Base-by-base conservation (phyloP, 2,888 invertebrate species). In the Encarsia formosa region DNA sequence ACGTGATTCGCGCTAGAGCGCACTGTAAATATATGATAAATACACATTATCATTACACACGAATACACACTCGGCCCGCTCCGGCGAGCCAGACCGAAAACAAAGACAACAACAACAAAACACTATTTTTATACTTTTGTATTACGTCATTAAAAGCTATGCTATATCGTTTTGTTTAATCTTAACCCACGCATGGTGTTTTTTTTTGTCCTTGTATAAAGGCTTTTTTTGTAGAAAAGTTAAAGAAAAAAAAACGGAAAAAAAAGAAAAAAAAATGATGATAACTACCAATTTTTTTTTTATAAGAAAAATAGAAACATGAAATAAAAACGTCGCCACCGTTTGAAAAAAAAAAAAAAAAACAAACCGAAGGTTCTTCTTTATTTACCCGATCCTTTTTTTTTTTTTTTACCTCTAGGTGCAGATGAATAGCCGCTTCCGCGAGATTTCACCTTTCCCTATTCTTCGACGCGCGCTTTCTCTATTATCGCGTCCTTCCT, bases 281-380 rank as follows among this genome's bases (percentile, higher is more conserved):
- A n/a, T n/a, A n/a, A n/a, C n/a, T n/a, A n/a, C n/a, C n/a, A n/a
- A n/a, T n/a, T n/a, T n/a, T n/a, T n/a, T n/a, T n/a, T n/a, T n/a
- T n/a, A n/a, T n/a, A n/a, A n/a, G n/a, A n/a, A n/a, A n/a, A n/a
- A n/a, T n/a, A n/a, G n/a, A n/a, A n/a, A n/a, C n/a, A n/a, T n/a
- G n/a, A n/a, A n/a, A n/a, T n/a, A n/a, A 69, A 70, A 67, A 67
- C 69, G 69, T 73, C 73, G 72, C 73, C 73, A 73, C 73, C 73
- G 73, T 71, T 69, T 60, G 16, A 29, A 22, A 34, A 34, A 34
- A 15, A 34, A 15, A 23, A 29, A 23, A 20, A 32, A 20, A 34
- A 13, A 16, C 5, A 31, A 11, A 16, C 15, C 3, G 23, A 23
- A 9, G 16, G n/a, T n/a, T n/a, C n/a, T n/a, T n/a, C n/a, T n/a